A percentile compares a stretch with the other conserved stretches of the same genome.
phyloP scores from a whole-genome alignment of 2,113 vertebrate species.

The Nestor notabilis region DNA sequence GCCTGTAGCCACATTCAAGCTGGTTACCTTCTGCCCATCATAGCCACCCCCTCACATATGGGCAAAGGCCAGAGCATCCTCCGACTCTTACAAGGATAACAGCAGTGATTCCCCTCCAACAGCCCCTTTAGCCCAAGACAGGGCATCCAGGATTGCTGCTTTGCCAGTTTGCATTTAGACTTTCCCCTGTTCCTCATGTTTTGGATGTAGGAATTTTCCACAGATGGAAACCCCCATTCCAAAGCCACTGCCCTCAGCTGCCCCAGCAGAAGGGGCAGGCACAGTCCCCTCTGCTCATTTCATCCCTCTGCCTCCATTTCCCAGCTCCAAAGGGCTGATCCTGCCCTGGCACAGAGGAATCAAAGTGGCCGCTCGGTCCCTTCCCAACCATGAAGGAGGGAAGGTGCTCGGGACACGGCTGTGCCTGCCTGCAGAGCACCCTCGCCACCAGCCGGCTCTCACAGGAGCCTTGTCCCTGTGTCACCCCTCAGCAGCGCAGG shows the following conservation, averaged over 20 bases:
- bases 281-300: background rate
- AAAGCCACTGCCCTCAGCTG: background rate
- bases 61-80: background rate
- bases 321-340: background rate
- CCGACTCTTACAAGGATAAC: background rate
- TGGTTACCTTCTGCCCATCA: background rate
- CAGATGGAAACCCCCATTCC: background rate
- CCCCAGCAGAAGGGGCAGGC: background rate
- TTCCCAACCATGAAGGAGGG: rapidly evolving
- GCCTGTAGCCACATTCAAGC: background rate
- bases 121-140: background rate
- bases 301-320: background rate
- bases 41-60: background rate
- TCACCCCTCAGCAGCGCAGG: background rate
- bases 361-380: background rate
- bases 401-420: rapidly evolving
- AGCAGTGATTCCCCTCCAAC: background rate
- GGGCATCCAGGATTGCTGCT: background rate
- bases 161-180: background rate
- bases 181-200: background rate
- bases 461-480: background rate
- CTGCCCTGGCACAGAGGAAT: background rate
- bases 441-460: too few species aligned
- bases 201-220: background rate
- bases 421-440: background rate